Evolutionary conservation across 2,888 invertebrate species (phyloP).

Genomic region (Abrostola tripartita): DNA sequence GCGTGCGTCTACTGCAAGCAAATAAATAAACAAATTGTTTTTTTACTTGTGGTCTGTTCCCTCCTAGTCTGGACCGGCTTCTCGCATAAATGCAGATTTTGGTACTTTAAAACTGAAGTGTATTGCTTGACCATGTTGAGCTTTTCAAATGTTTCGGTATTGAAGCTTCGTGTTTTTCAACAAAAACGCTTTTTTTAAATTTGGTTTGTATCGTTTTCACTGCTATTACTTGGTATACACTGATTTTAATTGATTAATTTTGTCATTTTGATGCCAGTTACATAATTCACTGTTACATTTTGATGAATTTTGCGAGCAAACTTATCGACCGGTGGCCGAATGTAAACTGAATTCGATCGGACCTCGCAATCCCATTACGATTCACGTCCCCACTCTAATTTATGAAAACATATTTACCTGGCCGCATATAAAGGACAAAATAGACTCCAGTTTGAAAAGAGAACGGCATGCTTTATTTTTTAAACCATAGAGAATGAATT

Average conservation of each 20-base stretch:
- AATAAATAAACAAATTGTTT: constrained; percentile 73
- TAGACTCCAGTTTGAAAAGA: constrained; percentile 1
- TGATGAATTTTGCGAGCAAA: constrained; percentile 29
- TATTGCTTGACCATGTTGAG: constrained; percentile 15
- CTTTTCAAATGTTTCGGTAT: constrained; percentile 6
- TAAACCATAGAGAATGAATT: constrained; percentile 33
- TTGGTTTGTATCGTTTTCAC: not conserved
- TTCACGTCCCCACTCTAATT: constrained; percentile 58
- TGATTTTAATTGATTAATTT: constrained; percentile 1
- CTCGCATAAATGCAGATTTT: constrained; percentile 16
- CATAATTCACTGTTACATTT: constrained; percentile 28
- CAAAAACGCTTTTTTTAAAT: not conserved
- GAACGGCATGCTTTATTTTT: constrained; percentile 2
- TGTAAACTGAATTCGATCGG: constrained; percentile 48
- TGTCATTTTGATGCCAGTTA: not conserved
- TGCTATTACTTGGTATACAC: constrained; percentile 5
- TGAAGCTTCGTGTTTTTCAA: not conserved
- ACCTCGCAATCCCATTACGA: constrained; percentile 47
- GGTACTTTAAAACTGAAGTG: constrained; percentile 13
- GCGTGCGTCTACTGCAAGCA: constrained; percentile 76
- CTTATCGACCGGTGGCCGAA: constrained; percentile 54
- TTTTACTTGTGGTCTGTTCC: constrained; percentile 59
- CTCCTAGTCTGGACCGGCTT: constrained; percentile 48
- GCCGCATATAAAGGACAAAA: constrained; percentile 10
- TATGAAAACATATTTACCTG: constrained; percentile 36